Evolutionary conservation across 1,140 invertebrate genomes (phyloP).

Genomic region (Achatina immaculata): DNA sequence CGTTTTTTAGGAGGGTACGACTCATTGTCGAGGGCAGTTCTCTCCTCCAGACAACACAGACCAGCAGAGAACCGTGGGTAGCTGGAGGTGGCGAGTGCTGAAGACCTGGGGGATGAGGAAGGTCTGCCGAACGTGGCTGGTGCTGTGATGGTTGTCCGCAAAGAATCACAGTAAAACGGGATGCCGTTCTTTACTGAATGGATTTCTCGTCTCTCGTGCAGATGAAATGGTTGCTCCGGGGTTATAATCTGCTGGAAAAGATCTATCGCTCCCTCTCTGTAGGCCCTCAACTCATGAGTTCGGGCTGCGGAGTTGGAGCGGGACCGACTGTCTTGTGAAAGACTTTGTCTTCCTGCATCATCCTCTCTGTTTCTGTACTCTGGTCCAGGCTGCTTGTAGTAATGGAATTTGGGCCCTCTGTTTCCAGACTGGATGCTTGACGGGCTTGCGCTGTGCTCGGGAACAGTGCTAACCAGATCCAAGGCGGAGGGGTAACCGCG

Average conservation of each 20-base stretch:
- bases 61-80: neutral
- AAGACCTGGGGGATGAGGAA: neutral
- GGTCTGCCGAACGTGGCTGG: too few relatives aligned
- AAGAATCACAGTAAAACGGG: neutral
- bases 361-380: neutral
- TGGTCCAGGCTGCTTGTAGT: neutral
- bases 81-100: neutral
- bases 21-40: neutral
- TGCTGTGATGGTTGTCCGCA: too few relatives aligned
- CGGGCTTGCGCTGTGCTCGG: too few relatives aligned
- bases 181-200: neutral
- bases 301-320: neutral
- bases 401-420: too few relatives aligned
- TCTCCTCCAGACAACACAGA: neutral
- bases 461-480: too few relatives aligned
- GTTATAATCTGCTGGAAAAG: neutral
- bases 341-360: neutral
- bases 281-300: neutral
- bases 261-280: slow-evolving; percentile 12
- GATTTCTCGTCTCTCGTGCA: neutral
- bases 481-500: too few relatives aligned
- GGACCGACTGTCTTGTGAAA: neutral
- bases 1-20: neutral
- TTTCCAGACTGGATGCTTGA: neutral
- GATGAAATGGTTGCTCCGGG: neutral